These are phyloP conservation scores for Psittacula derbiana DNA, from an alignment of 2,797 vertebrate species.

Conservation along the genomic window DNA sequence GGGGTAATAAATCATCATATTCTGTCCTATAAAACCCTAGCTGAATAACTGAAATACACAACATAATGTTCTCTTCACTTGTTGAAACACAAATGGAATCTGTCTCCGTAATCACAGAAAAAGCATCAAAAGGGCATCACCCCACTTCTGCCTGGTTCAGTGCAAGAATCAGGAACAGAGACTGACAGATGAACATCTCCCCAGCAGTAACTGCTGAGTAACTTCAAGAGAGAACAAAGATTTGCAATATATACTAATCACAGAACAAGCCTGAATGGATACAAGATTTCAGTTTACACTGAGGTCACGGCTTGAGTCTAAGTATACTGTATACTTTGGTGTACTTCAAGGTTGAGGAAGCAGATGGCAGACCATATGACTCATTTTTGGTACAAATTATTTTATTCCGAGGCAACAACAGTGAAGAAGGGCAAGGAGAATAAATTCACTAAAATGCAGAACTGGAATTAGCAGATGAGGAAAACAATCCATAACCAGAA, in stretches of 20 bases:
- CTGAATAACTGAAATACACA: background rate
- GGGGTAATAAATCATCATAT: background rate
- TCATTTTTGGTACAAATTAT: background rate
- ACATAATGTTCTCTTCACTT: background rate
- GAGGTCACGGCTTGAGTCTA: background rate
- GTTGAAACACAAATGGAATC: slow-evolving; percentile 1
- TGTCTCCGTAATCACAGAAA: background rate
- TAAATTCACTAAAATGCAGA: background rate
- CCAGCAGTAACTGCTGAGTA: background rate
- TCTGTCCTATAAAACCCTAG: background rate
- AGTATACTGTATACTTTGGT: background rate
- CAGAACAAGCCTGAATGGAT: background rate
- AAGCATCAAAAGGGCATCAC: background rate
- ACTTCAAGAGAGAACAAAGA: background rate
- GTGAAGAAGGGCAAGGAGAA: background rate
- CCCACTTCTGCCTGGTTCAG: background rate
- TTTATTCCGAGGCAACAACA: background rate
- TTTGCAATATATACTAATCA: background rate
- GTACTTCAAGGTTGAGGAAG: background rate
- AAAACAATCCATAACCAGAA: slow-evolving; percentile 1
- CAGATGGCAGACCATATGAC: background rate
- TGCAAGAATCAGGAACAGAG: background rate
- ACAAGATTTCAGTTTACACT: background rate
- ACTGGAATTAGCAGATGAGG: background rate
- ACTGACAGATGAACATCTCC: background rate